Evolutionary conservation across 2,797 vertebrate species (phyloP), one percentile per base, ranked within the genome.

Genomic region (Falco cherrug): DNA sequence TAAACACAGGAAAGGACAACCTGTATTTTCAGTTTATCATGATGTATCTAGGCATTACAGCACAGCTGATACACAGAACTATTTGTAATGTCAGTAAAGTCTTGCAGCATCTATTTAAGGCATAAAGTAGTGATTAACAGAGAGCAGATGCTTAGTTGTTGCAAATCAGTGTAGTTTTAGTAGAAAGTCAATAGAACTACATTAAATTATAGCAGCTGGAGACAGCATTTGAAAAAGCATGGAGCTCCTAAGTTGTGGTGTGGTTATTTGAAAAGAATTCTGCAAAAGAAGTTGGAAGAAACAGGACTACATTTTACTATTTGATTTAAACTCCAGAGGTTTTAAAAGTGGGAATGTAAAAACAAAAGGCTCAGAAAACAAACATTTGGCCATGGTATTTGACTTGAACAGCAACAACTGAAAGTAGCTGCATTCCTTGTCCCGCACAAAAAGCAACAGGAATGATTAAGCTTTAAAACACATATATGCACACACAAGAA

Each of bases 381-480:
- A 92, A 96, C 35, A 78, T 91, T 69, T 81, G 53, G 92, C 93
- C 88, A 64, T 39, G 79, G 84, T 69, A 79, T 88, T 84, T 78
- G 54, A 84, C 78, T 91, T 71, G 56, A 69, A 94, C 26, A 89
- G 43, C 82, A 85, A 84, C 82, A 64, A 60, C 64, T 43, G 63
- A 53, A 89, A 96, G 65, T 71, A 89, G 69, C 57, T 56, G 76
- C 61, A n/a, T 79, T 84, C 74, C 68, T 77, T 20, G 41, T 86
- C 67, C 74, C 6, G 0, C 85, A 92, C 64, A 90, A 63, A 81
- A 64, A 95, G 89, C 92, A 91, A 10, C 6, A 91, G 73, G 57
- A 96, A 96, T 74, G 84, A 64, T 92, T 56, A 88, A 95, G 84
- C 90, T 94, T 76, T 79, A 81, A 79, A 95, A 84, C 80, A 87